These are phyloP conservation scores for Eufriesea mexicana DNA, from an alignment of 1,140 invertebrate genomes.

Conservation along the genomic window DNA sequence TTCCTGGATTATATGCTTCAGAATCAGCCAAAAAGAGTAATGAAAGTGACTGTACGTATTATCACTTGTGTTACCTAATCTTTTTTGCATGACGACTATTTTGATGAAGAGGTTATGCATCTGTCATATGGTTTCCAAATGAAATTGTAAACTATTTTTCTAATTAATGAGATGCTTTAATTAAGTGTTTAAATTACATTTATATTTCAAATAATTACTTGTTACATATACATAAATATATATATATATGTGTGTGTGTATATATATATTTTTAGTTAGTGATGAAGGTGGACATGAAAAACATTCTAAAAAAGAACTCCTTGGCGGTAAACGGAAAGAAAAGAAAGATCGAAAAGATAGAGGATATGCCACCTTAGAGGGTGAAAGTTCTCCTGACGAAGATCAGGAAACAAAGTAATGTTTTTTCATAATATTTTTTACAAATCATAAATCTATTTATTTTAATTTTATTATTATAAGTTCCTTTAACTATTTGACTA, in stretches of 20 bases:
- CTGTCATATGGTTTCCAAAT: constrained; percentile 35
- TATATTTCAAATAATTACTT: background rate
- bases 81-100: background rate
- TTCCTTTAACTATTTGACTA: background rate
- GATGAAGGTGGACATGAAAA: constrained; percentile 89
- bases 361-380: constrained; percentile 95
- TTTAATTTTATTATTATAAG: background rate
- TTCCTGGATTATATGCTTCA: constrained; percentile 92
- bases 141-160: background rate
- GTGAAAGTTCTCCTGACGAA: constrained; percentile 95
- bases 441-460: background rate
- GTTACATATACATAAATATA: background rate
- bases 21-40: constrained; percentile 90
- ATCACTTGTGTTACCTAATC: constrained; percentile 5
- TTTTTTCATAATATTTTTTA: constrained; percentile 5
- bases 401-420: constrained; percentile 91
- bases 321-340: constrained; percentile 88
- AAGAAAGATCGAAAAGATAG: constrained; percentile 93
- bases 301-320: constrained; percentile 88
- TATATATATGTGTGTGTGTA: background rate
- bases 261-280: constrained; percentile 83
- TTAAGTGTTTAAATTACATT: background rate
- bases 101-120: constrained; percentile 55
- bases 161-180: background rate
- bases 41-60: constrained; percentile 91